phyloP scores from a whole-genome alignment of 2,113 vertebrate genomes.

The Syngnathus scovelli region DNA sequence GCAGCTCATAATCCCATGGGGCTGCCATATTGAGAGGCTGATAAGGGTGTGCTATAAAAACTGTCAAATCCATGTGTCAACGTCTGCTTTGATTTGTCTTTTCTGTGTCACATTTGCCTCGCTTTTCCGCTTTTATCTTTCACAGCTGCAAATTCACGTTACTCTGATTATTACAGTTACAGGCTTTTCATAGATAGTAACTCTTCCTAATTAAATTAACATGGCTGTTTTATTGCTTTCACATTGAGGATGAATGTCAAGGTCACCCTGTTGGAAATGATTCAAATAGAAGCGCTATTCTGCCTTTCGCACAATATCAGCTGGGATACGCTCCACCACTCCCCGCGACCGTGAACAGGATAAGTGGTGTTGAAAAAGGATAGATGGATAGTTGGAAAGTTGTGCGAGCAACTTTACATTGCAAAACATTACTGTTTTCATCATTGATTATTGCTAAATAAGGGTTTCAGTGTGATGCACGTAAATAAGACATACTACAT shows the following conservation, averaged over 20 bases:
- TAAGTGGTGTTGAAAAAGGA: no score
- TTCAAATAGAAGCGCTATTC: neutral
- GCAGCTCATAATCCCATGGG: constrained; percentile 26
- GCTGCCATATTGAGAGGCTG: constrained; percentile 23
- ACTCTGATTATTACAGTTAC: neutral
- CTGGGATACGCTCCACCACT: no score
- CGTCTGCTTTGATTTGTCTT: constrained; percentile 29
- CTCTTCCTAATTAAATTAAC: neutral
- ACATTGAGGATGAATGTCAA: neutral
- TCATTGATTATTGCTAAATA: neutral
- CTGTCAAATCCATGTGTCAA: constrained; percentile 26
- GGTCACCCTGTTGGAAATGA: neutral
- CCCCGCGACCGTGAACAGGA: no score
- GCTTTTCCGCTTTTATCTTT: neutral
- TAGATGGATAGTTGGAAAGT: no score
- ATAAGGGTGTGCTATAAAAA: constrained; percentile 52
- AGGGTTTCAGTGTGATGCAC: neutral
- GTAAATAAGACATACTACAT: neutral
- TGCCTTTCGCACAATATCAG: no score
- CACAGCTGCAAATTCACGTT: neutral
- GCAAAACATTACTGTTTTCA: neutral
- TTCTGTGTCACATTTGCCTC: constrained; percentile 38
- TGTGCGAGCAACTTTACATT: neutral
- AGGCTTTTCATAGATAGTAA: no score
- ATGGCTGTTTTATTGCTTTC: neutral